Percentiles rank a stretch among this genome's conserved stretches.
phyloP scores from a whole-genome alignment of 1,140 invertebrate genomes.

The Apocrypta bakeri region DNA sequence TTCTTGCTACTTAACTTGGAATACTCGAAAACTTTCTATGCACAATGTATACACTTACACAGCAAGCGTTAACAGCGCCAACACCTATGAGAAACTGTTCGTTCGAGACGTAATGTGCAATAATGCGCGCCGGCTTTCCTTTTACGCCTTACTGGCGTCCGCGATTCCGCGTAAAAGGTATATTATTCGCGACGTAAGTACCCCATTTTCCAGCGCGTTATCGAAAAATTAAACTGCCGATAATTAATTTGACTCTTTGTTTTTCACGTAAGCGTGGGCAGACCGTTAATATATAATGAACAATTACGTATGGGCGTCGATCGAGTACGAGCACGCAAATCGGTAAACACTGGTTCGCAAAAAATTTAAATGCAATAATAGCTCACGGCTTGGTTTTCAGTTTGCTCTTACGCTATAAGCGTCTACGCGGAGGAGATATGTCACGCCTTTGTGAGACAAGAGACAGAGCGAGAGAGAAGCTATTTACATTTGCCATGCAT shows the following conservation, averaged over 20 bases:
- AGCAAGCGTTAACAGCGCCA: too few relatives aligned
- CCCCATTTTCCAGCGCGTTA: not conserved
- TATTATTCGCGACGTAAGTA: not conserved
- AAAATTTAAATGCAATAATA: slow-evolving; percentile 5
- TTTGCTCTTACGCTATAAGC: not conserved
- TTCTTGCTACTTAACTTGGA: not conserved
- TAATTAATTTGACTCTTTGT: not conserved
- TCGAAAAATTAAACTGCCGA: not conserved
- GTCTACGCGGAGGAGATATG: slow-evolving; percentile 29
- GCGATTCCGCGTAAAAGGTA: not conserved
- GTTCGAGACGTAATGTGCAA: not conserved
- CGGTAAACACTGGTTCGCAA: too few relatives aligned
- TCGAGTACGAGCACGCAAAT: too few relatives aligned
- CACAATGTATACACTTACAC: not conserved
- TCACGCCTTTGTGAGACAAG: slow-evolving; percentile 41
- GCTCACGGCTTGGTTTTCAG: slow-evolving; percentile 15
- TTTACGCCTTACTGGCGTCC: not conserved
- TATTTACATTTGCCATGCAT: slow-evolving; percentile 60
- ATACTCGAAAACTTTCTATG: not conserved
- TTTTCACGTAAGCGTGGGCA: not conserved
- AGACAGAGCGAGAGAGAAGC: not conserved
- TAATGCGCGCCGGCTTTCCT: not conserved
- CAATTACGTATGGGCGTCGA: not conserved
- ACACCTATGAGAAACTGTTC: not conserved
- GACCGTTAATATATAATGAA: not conserved